Percentiles rank a stretch among this genome's conserved stretches.
Conservation (phyloP, 2,888 invertebrate genomes). For the Dusona sp. region DNA sequence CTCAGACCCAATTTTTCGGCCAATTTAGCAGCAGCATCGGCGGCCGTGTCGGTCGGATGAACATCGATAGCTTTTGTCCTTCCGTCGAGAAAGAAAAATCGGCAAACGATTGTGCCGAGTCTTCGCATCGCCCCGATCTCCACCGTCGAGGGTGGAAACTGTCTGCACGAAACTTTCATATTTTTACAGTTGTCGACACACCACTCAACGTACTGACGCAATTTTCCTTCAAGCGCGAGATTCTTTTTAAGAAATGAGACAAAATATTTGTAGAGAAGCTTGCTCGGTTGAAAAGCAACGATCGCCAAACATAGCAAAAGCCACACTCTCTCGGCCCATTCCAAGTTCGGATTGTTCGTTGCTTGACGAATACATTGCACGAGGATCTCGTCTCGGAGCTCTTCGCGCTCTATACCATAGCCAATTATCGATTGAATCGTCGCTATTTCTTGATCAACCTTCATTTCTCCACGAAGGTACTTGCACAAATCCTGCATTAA, state of each 20-base stretch:
- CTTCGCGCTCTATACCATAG: slow-evolving; percentile 95
- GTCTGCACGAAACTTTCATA: slow-evolving; percentile 92
- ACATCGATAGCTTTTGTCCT: slow-evolving; percentile 98
- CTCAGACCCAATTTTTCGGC: slow-evolving; percentile 95
- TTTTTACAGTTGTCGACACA: slow-evolving; percentile 97
- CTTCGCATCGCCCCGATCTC: slow-evolving; percentile 97
- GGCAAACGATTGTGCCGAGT: slow-evolving; percentile 95
- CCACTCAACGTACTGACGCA: slow-evolving; percentile 96
- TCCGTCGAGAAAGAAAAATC: slow-evolving; percentile 97
- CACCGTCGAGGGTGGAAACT: slow-evolving; percentile 95
- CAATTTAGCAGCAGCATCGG: slow-evolving; percentile 94
- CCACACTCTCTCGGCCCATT: slow-evolving; percentile 95
- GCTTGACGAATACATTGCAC: slow-evolving; percentile 95
- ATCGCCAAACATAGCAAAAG: slow-evolving; percentile 94
- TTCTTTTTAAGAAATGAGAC: slow-evolving; percentile 91
- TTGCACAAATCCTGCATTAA: slow-evolving; percentile 92
- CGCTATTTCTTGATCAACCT: slow-evolving; percentile 92
- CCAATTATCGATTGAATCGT: slow-evolving; percentile 94
- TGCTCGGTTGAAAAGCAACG: slow-evolving; percentile 96
- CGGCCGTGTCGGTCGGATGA: slow-evolving; percentile 97
- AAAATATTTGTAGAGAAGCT: slow-evolving; percentile 92
- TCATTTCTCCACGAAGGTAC: slow-evolving; percentile 95
- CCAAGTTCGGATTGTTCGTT: slow-evolving; percentile 94
- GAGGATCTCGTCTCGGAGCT: slow-evolving; percentile 95
- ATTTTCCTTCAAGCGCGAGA: slow-evolving; percentile 88